Conservation (phyloP, 2,113 vertebrate species). For the Gadus macrocephalus region DNA sequence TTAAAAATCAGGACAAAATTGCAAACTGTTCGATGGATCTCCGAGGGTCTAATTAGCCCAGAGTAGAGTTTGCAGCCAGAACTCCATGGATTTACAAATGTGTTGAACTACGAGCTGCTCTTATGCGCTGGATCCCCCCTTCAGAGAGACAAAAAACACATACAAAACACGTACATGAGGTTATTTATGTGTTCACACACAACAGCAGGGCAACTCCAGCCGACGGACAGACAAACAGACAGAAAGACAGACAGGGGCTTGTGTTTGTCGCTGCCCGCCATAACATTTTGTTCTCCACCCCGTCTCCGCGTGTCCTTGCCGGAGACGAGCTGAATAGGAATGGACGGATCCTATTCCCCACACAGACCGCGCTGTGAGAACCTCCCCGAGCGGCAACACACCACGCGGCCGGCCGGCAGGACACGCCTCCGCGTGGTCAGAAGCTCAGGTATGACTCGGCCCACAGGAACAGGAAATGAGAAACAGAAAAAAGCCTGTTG, state of each 20-base stretch:
- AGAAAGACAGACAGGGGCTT: not conserved
- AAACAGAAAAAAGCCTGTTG: constrained; percentile 40
- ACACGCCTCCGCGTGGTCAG: not conserved
- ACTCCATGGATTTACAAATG: constrained; percentile 54
- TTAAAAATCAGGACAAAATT: constrained; percentile 70
- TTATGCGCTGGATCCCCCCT: too few species aligned
- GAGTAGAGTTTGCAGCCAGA: constrained; percentile 57
- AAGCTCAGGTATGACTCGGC: not conserved
- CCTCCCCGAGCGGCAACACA: too few species aligned
- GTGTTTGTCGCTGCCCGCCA: not conserved
- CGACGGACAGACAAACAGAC: not conserved
- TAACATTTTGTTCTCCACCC: constrained; percentile 26
- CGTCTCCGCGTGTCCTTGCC: too few species aligned
- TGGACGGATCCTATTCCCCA: too few species aligned
- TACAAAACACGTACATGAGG: too few species aligned
- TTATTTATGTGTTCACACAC: too few species aligned
- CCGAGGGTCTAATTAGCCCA: constrained; percentile 68
- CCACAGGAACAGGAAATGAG: too few species aligned
- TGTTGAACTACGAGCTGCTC: constrained; percentile 30
- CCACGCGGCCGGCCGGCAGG: too few species aligned
- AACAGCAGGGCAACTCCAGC: too few species aligned
- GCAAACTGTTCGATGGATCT: constrained; percentile 71
- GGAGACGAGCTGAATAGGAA: too few species aligned
- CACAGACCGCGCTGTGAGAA: too few species aligned
- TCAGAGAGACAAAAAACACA: too few species aligned